Evolutionary conservation across 2,113 vertebrate genomes (phyloP).

Genomic region (Corythaeola cristata): DNA sequence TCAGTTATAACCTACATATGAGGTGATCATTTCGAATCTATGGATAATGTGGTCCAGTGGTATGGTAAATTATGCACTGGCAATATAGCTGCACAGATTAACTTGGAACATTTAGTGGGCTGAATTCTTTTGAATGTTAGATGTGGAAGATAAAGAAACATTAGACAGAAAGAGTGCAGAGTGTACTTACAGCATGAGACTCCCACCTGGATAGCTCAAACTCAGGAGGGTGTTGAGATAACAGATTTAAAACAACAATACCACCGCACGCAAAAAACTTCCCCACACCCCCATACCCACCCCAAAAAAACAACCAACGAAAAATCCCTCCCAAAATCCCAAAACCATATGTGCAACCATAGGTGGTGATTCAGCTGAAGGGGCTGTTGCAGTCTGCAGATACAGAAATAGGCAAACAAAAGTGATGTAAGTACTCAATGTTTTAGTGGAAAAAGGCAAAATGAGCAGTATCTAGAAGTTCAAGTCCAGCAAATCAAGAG

Average conservation of each 20-base stretch:
- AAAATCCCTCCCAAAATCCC: neutral
- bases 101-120: neutral
- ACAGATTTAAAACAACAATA: neutral
- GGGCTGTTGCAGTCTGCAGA: neutral
- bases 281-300: too few species aligned
- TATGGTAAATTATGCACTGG: neutral
- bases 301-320: neutral
- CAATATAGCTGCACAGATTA: fast-evolving
- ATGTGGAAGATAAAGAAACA: neutral
- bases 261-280: fast-evolving
- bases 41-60: neutral
- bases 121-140: neutral
- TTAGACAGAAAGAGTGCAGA: neutral
- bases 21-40: neutral
- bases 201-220: neutral
- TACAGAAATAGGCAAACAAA: neutral
- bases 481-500: neutral
- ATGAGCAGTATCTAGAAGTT: neutral
- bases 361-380: neutral
- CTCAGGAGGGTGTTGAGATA: neutral
- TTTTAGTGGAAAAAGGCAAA: neutral
- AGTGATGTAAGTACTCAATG: fast-evolving
- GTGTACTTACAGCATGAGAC: neutral
- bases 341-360: fast-evolving
- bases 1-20: neutral